Evolutionary conservation across 2,113 vertebrate genomes (phyloP).

Genomic region (Choloepus hoffmanni): DNA sequence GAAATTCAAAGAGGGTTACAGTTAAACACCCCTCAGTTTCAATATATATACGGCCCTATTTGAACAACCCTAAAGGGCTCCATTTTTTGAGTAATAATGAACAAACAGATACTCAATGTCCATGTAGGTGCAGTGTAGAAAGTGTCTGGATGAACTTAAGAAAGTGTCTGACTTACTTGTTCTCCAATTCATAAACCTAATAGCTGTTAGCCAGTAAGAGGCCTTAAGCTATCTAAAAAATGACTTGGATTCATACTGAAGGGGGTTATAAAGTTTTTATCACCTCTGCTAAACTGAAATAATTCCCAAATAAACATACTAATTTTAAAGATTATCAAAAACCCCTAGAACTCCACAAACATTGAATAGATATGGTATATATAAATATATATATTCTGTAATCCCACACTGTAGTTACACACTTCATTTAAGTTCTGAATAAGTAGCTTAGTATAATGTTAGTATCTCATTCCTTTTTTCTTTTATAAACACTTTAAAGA

Average conservation of each 20-base stretch:
- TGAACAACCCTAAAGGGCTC: neutral
- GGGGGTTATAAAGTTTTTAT: neutral
- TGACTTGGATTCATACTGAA: neutral
- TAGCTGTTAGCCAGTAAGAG: neutral
- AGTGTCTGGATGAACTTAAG: neutral
- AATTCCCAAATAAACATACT: neutral
- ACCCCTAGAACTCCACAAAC: neutral
- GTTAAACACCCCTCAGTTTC: neutral
- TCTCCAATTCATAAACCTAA: neutral
- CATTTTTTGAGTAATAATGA: neutral
- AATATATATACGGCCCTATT: neutral
- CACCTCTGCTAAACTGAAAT: neutral
- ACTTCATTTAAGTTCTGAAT: constrained; percentile 2
- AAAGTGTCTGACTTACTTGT: neutral
- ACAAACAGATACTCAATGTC: neutral
- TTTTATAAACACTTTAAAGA: neutral
- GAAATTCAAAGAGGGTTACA: neutral
- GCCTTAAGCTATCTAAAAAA: neutral
- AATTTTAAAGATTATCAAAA: neutral
- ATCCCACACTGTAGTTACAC: neutral
- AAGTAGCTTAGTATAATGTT: constrained; percentile 10
- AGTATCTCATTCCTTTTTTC: neutral
- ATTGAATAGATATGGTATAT: neutral
- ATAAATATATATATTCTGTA: neutral
- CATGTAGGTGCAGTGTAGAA: neutral